Conservation (phyloP, 2,797 vertebrate genomes). For the Monodelphis domestica region DNA sequence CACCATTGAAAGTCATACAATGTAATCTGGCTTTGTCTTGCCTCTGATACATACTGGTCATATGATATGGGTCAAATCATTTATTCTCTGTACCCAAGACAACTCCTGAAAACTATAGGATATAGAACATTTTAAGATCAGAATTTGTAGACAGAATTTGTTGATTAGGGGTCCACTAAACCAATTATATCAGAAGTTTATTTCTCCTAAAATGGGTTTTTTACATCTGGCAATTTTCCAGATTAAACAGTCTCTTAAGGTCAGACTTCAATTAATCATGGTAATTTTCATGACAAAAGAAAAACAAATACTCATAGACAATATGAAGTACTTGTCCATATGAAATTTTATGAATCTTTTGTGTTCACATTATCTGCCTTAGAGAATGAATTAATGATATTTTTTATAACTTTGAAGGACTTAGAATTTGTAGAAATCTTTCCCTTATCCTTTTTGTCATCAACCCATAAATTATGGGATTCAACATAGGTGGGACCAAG, state of each 20-base stretch:
- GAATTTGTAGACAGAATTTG: background rate
- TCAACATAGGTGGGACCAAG: conserved; percentile 58
- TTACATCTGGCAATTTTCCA: background rate
- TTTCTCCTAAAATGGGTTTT: background rate
- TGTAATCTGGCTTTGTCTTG: no score
- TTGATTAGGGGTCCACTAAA: background rate
- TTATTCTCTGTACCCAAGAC: background rate
- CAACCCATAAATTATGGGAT: conserved; percentile 68
- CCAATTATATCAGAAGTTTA: background rate
- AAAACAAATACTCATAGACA: background rate
- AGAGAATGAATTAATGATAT: background rate
- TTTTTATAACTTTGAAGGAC: background rate
- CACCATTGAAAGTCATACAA: no score
- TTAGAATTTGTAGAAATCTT: conserved; percentile 47
- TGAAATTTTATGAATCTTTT: background rate
- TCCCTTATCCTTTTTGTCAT: conserved; percentile 64
- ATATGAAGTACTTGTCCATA: background rate
- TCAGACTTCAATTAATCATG: background rate
- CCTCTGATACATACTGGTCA: background rate
- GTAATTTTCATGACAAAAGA: background rate
- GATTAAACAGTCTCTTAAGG: background rate
- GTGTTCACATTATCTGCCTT: background rate
- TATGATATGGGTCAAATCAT: background rate
- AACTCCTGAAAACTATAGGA: background rate
- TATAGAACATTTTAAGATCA: no score